phyloP scores from a whole-genome alignment of 2,888 invertebrate genomes.

The Temnothorax rugatulus region DNA sequence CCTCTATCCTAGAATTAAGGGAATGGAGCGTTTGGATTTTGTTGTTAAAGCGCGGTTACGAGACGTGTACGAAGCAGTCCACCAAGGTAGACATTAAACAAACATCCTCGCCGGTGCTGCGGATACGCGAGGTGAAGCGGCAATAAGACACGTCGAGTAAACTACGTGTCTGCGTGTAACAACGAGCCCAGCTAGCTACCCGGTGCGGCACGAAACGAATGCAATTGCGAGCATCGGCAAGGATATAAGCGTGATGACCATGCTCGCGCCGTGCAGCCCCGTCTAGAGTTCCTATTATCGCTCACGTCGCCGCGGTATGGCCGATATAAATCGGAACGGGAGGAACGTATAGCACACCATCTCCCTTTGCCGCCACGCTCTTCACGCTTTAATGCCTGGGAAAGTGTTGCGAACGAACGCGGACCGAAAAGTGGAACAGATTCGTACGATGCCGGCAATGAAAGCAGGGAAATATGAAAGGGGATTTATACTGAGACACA shows the following conservation, averaged over 20 bases:
- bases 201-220: constrained; percentile 50
- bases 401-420: constrained; percentile 51
- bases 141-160: constrained; percentile 50
- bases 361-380: constrained; percentile 44
- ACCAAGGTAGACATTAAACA: constrained; percentile 55
- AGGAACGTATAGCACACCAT: constrained; percentile 7
- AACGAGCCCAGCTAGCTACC: constrained; percentile 42
- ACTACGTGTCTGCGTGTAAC: constrained; percentile 48
- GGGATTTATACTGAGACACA: constrained; percentile 36
- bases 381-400: constrained; percentile 72
- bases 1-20: not conserved
- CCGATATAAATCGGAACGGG: constrained; percentile 61
- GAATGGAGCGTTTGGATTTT: constrained; percentile 25
- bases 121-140: constrained; percentile 24
- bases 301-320: constrained; percentile 55
- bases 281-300: constrained; percentile 64
- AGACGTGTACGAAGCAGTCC: constrained; percentile 38
- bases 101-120: constrained; percentile 8
- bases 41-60: constrained; percentile 26
- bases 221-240: constrained; percentile 49
- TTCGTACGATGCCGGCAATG: constrained; percentile 66
- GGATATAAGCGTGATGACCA: constrained; percentile 51
- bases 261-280: constrained; percentile 38
- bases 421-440: constrained; percentile 65
- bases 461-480: constrained; percentile 61